Base-by-base conservation (phyloP, 2,797 vertebrate species). In the Chaenodraco wilsoni region DNA sequence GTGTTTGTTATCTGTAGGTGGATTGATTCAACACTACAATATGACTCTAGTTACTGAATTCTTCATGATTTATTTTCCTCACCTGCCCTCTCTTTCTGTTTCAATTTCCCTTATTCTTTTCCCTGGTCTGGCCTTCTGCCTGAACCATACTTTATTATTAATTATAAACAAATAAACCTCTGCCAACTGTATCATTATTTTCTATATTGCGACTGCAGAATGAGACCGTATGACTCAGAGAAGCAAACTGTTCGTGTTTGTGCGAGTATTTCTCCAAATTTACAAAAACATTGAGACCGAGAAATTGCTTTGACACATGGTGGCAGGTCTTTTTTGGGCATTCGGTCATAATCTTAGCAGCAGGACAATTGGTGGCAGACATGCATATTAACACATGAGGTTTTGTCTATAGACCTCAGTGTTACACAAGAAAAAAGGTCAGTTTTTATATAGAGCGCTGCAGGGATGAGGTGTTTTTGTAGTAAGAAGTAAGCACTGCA, bases 261-360 rank as follows among this genome's bases (percentile, higher is more conserved):
- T 56, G 43, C 15, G 6, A 44, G 62, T 71, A 69, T 60, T 59
- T 43, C 62, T 63, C 55, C 40, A 79, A 46, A 74, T 63, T 27
- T 59, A 49, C 14, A 51, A 19, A 15, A 37, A 10, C 16, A 33
- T 23, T 72, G 46, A 66, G 55, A 74, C 33, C 48, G 56, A 55
- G 65, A 76, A 54, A 76, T 80, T 12, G 45, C 68, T 81, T 79
- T 70, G 57, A 44, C 44, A 58, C 33, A 41, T 15, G 41, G 56
- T 54, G 58, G 46, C 49, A 33, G 43, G 46, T 10, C 45, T 64
- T 61, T 43, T 19, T 55, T 37, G 17, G 12, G 6, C 33, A 9
- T 19, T 58, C 54, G 5, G 27, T 50, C 59, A 61, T 40, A 65
- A 17, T 21, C n/a, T 41, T 61, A 5, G 11, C 43, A 51, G 52